Evolutionary conservation across 1,140 invertebrate genomes (phyloP).

Genomic region (Aphelenchoides fujianensis): DNA sequence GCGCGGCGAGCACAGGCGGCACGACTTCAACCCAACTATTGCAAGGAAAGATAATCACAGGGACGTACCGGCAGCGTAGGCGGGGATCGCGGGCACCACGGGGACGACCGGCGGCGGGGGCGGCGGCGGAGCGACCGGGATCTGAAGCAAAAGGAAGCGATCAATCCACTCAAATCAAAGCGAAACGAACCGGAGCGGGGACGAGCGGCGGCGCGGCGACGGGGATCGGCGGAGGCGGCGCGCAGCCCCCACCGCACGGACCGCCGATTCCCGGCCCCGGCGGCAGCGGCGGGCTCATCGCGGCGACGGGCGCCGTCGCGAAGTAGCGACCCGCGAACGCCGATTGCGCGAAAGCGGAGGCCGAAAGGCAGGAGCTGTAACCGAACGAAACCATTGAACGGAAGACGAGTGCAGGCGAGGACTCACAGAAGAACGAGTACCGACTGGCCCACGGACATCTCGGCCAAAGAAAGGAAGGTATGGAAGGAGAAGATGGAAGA

Average conservation of each 20-base stretch:
- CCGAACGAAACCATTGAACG: too few species aligned
- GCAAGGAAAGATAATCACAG: too few species aligned
- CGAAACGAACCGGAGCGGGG: conserved; percentile 18
- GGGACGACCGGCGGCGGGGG: too few species aligned
- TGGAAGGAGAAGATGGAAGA: conserved; percentile 4
- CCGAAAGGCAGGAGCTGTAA: too few species aligned
- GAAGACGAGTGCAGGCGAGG: too few species aligned
- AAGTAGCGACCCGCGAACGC: conserved; percentile 13
- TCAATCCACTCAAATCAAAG: conserved; percentile 4
- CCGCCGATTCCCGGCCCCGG: conserved; percentile 10
- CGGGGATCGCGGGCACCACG: too few species aligned
- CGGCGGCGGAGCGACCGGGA: conserved; percentile 6
- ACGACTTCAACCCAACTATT: too few species aligned
- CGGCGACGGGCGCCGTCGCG: conserved; percentile 24
- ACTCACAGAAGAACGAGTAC: background rate
- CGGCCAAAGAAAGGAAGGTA: background rate
- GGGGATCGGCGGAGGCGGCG: background rate
- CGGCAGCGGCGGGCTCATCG: conserved; percentile 20
- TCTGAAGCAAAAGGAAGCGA: background rate
- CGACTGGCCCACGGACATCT: too few species aligned
- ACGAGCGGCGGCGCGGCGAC: background rate
- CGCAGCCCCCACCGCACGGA: background rate
- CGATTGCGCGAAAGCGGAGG: too few species aligned
- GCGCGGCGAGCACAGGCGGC: too few species aligned
- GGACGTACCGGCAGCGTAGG: conserved; percentile 16